phyloP scores from a whole-genome alignment of 2,113 vertebrate genomes.

The Porphyrio hochstetteri region DNA sequence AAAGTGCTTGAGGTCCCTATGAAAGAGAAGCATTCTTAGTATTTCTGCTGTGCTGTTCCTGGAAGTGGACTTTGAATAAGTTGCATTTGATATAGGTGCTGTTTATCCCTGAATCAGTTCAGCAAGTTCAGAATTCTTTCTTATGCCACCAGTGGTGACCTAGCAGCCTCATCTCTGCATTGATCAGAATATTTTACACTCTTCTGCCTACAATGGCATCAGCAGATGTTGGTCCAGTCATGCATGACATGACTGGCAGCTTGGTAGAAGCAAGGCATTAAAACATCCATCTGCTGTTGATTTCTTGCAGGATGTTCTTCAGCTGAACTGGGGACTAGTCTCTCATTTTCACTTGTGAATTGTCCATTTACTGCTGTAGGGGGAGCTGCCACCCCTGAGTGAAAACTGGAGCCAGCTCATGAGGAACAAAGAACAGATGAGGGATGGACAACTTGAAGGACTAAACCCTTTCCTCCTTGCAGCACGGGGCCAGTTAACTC shows the following conservation, averaged over 20 bases:
- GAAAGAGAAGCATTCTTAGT: neutral
- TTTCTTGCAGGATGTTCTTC: neutral
- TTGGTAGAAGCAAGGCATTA: neutral
- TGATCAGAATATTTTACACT: neutral
- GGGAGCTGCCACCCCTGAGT: neutral
- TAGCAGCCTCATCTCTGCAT: neutral
- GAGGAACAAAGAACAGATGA: neutral
- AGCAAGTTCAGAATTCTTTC: neutral
- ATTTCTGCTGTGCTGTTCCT: neutral
- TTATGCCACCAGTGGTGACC: neutral
- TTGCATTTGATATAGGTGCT: neutral
- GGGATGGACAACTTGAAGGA: neutral
- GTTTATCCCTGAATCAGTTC: neutral
- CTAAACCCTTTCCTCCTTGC: neutral
- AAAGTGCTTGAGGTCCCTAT: neutral
- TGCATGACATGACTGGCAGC: neutral
- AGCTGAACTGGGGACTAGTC: neutral
- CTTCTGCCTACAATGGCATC: neutral
- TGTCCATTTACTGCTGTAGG: neutral
- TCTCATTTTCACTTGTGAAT: neutral
- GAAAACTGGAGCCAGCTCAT: neutral
- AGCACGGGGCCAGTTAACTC: neutral
- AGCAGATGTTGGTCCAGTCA: neutral
- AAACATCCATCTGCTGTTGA: slow-evolving; percentile 5
- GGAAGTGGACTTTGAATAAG: rapidly evolving